Base-by-base conservation (phyloP, 2,797 vertebrate genomes). In the Sardinella longiceps region DNA sequence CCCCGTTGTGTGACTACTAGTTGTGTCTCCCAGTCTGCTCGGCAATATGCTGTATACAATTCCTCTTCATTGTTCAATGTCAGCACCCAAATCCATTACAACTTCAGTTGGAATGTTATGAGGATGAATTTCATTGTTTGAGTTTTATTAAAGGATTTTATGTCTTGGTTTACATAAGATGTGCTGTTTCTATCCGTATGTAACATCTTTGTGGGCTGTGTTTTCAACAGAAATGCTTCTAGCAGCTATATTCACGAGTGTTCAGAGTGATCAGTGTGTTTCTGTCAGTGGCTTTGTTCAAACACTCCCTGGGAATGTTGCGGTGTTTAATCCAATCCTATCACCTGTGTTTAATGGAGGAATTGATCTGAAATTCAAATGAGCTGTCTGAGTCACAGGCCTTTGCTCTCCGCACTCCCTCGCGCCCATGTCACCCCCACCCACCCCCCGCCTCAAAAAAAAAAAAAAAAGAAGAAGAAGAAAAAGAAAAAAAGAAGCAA, bases 11-110 rank as follows among this genome's bases (percentile, higher is more conserved):
- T 77, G 39, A 43, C 66, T 74, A 43, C 46, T 48, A 81, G 80
- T 80, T 56, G 33, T 45, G 48, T 53, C 80, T 30, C 77, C 77
- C 77, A 83, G 15, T 81, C 10, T 84, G 45, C 80, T 50, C 18
- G 5, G 33, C 37, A 39, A 43, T 77, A 37, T 15, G 18, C 23
- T 39, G 33, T 43, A 23, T 39, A 23, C 20, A 43, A 39, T 43
- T 18, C 18, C 30, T 25, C 30, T 39, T 1, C 43, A 18, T 77
- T 20, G 18, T 58, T 37, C 70, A 77, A 23, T 77, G 37, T 77
- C 5, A 7, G 15, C 39, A 20, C 43, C 39, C 15, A 20, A 77
- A 77, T 23, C 33, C 70, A 18, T 39, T 43, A 77, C 70, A 23
- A 39, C 28, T 77, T 77, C 23, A 70, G 12, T 15, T 2, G 15